phyloP scores from a whole-genome alignment of 2,888 invertebrate species.

The Parnassius smintheus region DNA sequence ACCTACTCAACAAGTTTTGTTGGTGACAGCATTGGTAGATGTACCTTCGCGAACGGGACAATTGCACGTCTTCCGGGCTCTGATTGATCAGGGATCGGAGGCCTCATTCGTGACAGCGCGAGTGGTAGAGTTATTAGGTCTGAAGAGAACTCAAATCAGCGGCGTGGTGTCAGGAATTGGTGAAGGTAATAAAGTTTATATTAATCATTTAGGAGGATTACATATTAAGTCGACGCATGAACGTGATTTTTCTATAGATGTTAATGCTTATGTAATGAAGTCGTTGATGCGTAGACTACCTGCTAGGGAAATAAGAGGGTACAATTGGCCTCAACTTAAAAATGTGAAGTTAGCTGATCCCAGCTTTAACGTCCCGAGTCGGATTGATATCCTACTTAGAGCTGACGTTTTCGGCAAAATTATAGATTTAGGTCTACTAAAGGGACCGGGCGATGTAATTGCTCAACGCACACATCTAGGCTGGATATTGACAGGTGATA shows the following conservation, averaged over 20 bases:
- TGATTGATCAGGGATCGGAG: slow-evolving; percentile 35
- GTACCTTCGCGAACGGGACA: neutral
- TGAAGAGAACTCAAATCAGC: slow-evolving; percentile 20
- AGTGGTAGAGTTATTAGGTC: slow-evolving; percentile 28
- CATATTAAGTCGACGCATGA: slow-evolving; percentile 13
- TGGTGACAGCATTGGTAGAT: slow-evolving; percentile 1
- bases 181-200: slow-evolving; percentile 26
- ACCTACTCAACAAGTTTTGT: neutral
- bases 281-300: slow-evolving; percentile 29
- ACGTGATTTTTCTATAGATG: slow-evolving; percentile 5
- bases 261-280: slow-evolving; percentile 31
- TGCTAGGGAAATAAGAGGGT: slow-evolving; percentile 16
- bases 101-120: slow-evolving; percentile 34
- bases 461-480: no score
- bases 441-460: no score
- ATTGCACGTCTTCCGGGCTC: slow-evolving; percentile 28
- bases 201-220: slow-evolving; percentile 27
- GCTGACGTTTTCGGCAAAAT: no score
- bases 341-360: no score
- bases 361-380: no score
- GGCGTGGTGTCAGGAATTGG: slow-evolving; percentile 33
- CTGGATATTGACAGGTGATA: no score
- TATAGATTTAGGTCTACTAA: no score
- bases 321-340: no score
- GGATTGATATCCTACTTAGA: no score